Evolutionary conservation across 2,888 invertebrate species (phyloP).

Genomic region (Eurois occulta): DNA sequence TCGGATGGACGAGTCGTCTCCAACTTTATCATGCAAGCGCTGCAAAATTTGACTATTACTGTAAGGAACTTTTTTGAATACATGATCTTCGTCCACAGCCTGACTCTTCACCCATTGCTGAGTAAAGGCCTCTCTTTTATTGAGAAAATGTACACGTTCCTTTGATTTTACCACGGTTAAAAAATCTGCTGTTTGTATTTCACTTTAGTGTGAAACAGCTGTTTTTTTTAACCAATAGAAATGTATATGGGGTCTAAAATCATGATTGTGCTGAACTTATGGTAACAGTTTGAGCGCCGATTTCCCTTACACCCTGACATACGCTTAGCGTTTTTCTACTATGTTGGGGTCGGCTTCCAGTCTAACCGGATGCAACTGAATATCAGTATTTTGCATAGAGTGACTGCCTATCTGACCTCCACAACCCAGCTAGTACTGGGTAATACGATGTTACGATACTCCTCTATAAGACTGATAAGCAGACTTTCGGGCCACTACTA

Average conservation of each 20-base stretch:
- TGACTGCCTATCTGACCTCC: background rate
- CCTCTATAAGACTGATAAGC: background rate
- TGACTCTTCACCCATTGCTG: background rate
- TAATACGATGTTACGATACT: background rate
- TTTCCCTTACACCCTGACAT: too few relatives aligned
- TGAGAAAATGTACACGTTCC: too few relatives aligned
- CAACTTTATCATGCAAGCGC: slow-evolving; percentile 99
- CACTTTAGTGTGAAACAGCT: background rate
- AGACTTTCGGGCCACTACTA: background rate
- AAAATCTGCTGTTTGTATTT: background rate
- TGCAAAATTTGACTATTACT: slow-evolving; percentile 98
- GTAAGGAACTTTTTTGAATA: slow-evolving; percentile 87
- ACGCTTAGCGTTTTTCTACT: background rate
- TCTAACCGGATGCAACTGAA: background rate
- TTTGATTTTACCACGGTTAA: background rate
- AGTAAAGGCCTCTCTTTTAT: background rate
- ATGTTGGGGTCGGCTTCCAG: background rate
- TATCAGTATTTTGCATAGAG: too few relatives aligned
- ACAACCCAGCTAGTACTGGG: background rate
- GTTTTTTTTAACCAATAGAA: background rate
- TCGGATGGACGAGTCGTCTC: slow-evolving; percentile 99
- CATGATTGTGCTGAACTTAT: background rate
- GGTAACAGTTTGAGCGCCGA: background rate
- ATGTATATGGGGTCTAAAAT: too few relatives aligned
- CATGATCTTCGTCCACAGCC: background rate